Evolutionary conservation across 1,140 invertebrate species (phyloP).

Genomic region (Caerostris darwini): DNA sequence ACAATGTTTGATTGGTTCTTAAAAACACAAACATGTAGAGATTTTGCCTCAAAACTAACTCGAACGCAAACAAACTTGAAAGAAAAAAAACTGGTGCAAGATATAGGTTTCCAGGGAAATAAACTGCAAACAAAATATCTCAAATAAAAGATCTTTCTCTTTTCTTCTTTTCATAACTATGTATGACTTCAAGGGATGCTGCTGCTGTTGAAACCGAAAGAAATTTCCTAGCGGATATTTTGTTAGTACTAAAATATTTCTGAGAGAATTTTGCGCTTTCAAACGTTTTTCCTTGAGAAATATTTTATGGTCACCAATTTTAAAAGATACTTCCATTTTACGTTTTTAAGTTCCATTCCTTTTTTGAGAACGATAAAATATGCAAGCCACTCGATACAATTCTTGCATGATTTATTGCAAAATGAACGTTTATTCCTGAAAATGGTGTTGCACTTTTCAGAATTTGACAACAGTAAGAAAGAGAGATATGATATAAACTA

Average conservation of each 20-base stretch:
- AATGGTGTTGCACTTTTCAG: not conserved
- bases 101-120: not conserved
- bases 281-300: conserved; percentile 10
- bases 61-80: not conserved
- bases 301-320: conserved; percentile 29
- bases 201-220: not conserved
- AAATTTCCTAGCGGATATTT: conserved; percentile 17
- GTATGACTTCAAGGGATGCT: not conserved
- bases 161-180: not conserved
- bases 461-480: not conserved
- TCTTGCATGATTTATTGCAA: not conserved
- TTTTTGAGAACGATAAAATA: not conserved
- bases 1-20: not conserved
- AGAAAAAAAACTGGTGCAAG: not conserved
- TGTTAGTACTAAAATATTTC: conserved; percentile 25
- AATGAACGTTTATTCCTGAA: not conserved
- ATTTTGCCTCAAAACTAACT: not conserved
- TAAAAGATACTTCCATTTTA: not conserved
- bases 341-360: not conserved
- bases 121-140: not conserved
- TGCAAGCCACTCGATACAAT: not conserved
- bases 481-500: not conserved
- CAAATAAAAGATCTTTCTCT: not conserved
- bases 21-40: not conserved
- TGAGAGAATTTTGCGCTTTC: not conserved